Evolutionary conservation across 2,888 invertebrate genomes (phyloP), one percentile per base, ranked within the genome.

Genomic region (Itoplectis maculator): DNA sequence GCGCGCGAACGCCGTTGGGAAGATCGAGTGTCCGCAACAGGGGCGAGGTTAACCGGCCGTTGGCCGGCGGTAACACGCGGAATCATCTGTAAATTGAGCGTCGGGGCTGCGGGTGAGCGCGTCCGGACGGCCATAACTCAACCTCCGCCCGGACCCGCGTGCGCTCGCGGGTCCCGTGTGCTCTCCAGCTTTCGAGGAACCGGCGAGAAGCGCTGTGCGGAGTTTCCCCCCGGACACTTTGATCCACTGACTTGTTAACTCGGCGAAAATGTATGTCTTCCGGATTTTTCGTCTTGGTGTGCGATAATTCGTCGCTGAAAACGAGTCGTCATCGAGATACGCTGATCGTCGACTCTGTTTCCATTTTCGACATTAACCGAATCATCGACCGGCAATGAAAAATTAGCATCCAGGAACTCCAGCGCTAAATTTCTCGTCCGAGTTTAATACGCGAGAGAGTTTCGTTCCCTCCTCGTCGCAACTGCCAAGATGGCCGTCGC

Each of bases 1-100:
- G n/a, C n/a, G n/a, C n/a, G n/a, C n/a, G 73, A 29, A 61, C 35
- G 72, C 78, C 73, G 81, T 81, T 76, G 87, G 89, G 90, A 92
- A 92, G 94, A 94, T 93, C 93, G 93, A 93, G 93, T 93, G 93
- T 90, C 90, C 88, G 87, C 89, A 87, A 80, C 76, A n/a, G n/a
- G n/a, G 66, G 81, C 89, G 91, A 91, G 92, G 92, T 92, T 92
- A 92, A 93, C 93, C 93, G 91, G 92, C 89, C 92, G 92, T 93
- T 93, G 93, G 93, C 89, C 91, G 89, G 90, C 92, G 93, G 93
- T 93, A 93, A 92, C 92, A 91, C 91, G 93, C 94, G 93, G 93
- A 94, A 94, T 94, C 94, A 93, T 94, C 94, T 94, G 94, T 94
- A 94, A 94, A 94, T 94, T 94, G 94, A 94, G 94, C 94, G 93